These are phyloP conservation scores for Polymixis lichenea DNA, from an alignment of 2,888 invertebrate species.

Conservation along the genomic window DNA sequence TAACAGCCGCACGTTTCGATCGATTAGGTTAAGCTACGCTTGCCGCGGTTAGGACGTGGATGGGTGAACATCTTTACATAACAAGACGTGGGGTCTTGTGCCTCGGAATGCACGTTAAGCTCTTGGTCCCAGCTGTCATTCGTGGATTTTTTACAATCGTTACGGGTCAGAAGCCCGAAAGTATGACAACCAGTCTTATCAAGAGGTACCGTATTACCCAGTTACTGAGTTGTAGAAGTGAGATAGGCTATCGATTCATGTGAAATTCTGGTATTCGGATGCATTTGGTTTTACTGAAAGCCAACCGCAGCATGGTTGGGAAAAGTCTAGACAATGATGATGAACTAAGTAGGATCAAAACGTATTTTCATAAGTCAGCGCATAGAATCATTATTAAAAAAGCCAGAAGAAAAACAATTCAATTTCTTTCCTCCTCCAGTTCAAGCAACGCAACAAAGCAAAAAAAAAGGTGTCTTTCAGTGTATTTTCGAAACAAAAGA, in stretches of 20 bases:
- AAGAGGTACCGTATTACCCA: not conserved
- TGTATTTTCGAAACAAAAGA: slow-evolving; percentile 19
- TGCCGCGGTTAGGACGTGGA: too few relatives aligned
- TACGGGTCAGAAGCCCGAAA: not conserved
- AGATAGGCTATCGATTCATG: not conserved
- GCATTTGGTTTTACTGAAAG: not conserved
- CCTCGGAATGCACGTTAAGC: not conserved
- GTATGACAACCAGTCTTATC: not conserved
- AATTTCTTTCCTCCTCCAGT: not conserved
- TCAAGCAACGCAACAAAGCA: not conserved
- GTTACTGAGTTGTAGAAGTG: not conserved
- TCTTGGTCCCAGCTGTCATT: not conserved
- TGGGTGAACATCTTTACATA: too few relatives aligned
- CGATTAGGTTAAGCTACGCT: too few relatives aligned
- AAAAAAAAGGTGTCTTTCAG: not conserved
- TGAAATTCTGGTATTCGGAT: not conserved
- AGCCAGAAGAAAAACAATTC: not conserved
- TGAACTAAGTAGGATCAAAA: too few relatives aligned
- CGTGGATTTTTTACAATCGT: not conserved
- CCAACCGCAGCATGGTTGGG: not conserved
- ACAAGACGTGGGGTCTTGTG: not conserved
- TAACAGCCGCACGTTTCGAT: too few relatives aligned
- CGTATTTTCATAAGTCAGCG: too few relatives aligned
- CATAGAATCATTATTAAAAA: not conserved
- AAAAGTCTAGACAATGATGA: not conserved